Evolutionary conservation across 2,888 invertebrate genomes (phyloP), one percentile per base, ranked within the genome.

Genomic region (Nomada ruficornis): DNA sequence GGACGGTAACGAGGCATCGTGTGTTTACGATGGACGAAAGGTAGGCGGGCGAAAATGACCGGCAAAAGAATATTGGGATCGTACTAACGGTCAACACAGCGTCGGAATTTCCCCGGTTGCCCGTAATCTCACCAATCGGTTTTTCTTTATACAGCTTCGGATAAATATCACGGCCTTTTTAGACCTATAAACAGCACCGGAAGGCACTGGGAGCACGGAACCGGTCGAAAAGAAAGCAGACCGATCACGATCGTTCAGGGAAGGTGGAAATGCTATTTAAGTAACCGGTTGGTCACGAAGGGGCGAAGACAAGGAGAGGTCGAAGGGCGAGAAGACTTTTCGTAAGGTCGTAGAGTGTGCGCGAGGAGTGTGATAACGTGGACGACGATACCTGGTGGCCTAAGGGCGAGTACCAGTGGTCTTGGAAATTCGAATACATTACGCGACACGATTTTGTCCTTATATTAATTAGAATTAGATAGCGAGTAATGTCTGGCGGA

Each of bases 261-360:
- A 52, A 44, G 42, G 4, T 7, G 50, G 20, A 26, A 50, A 55
- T n/a, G 11, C 11, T 57, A 20, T 26, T 47, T n/a, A 50, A 26
- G 47, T 18, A 20, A 60, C 42, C 55, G 44, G 15, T 36, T 2
- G 29, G 23, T 44, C 36, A 23, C 20, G 23, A 57, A 70, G 65
- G 47, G 55, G 42, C 26, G 65, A 74, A 44, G 47, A 60, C 60
- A 54, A 54, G 52, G n/a, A 23, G 36, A 54, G 71, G 82, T 76
- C 59, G 57, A 60, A 81, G 64, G 68, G 68, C 71, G 63, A 54
- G 42, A 67, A 26, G 54, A 64, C 36, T 76, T 68, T 80, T 72
- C 64, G 47, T 59, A 57, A 47, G 71, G 57, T 71, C 71, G 73
- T 26, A 44, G 20, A 26, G 13, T 47, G 50, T 26, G 15, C 60